Base-by-base conservation (phyloP, 2,113 vertebrate species). In the Ploceus nigricollis region DNA sequence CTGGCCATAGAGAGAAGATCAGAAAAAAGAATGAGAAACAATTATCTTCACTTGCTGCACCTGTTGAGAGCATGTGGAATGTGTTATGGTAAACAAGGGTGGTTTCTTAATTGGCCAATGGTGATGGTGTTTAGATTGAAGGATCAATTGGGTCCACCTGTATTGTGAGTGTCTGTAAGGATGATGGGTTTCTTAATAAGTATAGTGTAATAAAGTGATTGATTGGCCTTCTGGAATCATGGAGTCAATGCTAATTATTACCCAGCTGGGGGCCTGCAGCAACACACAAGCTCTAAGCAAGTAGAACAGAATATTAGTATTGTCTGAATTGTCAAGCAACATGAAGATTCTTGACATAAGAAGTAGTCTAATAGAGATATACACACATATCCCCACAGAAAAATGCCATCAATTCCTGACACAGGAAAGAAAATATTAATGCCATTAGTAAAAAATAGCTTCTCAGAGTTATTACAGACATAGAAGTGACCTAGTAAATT, bases 291-390 rank as follows among this genome's bases (percentile, higher is more conserved):
- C 57, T 35, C n/a, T 58, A 35, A 97, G 89, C 50, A 95, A 96
- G 93, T 81, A 96, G 80, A 37, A 58, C 78, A 86, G 44, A 95
- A 87, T 33, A 72, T 95, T 63, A 90, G 63, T 48, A 93, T 90
- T 88, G 63, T 91, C 88, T 80, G 85, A 97, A 94, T 78, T 90
- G 82, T 79, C 64, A 86, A 96, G 88, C 91, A 81, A 72, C 15
- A 18, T 54, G 54, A 78, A 94, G 37, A 71, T 77, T 92, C 54
- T 75, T 91, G 80, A 78, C 68, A 79, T 50, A 44, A 91, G 61
- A 64, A 71, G 53, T 27, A 47, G 28, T 63, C 84, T 82, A 78
- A 85, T 51, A 83, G 78, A 81, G 79, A 80, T 56, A 31, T 56
- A 40, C 14, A 33, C 42, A 51, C 3, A 69, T 76, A 53, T 5